phyloP scores from a whole-genome alignment of 2,113 vertebrate genomes.

The Noturus placidus region DNA sequence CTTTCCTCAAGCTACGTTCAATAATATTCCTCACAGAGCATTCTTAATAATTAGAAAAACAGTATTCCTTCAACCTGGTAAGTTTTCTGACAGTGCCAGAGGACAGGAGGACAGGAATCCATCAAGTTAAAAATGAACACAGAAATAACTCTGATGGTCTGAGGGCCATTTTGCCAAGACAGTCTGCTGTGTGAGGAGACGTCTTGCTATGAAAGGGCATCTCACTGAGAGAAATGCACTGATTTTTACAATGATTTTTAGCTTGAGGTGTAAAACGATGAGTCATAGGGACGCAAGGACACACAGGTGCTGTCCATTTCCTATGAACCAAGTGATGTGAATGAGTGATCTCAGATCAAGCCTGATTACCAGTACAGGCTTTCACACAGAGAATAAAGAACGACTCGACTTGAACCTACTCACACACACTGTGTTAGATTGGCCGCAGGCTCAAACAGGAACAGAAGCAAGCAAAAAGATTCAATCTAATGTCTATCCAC shows the following conservation, averaged over 20 bases:
- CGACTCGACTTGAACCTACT: not conserved
- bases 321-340: slow-evolving; percentile 41
- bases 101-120: not conserved
- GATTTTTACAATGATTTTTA: slow-evolving; percentile 50
- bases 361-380: slow-evolving; percentile 57
- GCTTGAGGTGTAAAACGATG: slow-evolving; percentile 43
- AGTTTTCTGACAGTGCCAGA: slow-evolving; percentile 24
- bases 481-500: not conserved
- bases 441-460: not conserved
- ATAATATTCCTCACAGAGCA: not conserved
- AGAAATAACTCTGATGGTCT: slow-evolving; percentile 47
- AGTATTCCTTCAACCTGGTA: slow-evolving; percentile 20
- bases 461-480: not conserved
- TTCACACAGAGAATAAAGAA: slow-evolving; percentile 42
- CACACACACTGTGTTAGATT: not conserved
- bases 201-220: not conserved
- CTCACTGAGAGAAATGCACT: slow-evolving; percentile 44
- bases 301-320: slow-evolving; percentile 44
- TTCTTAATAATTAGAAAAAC: not conserved
- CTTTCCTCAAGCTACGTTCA: not conserved
- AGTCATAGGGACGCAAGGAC: slow-evolving; percentile 42
- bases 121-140: slow-evolving; percentile 47
- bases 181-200: not conserved
- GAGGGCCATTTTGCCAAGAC: not conserved
- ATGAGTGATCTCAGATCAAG: slow-evolving; percentile 54